Evolutionary conservation across 2,888 invertebrate genomes (phyloP).

Genomic region (Orthosia cruda): DNA sequence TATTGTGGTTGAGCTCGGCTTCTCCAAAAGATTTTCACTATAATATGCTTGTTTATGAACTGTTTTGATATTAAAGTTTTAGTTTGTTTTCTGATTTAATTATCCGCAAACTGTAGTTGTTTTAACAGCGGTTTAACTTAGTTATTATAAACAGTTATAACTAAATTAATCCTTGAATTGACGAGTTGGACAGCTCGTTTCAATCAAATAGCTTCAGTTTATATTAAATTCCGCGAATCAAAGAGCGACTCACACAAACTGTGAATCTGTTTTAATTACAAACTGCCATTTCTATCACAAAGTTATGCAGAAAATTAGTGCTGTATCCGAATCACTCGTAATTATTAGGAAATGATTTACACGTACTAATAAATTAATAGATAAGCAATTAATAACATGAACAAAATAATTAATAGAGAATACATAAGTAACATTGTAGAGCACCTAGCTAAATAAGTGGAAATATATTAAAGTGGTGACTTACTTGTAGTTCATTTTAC

Average conservation of each 20-base stretch:
- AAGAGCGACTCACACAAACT: neutral
- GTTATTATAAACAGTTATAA: slow-evolving; percentile 22
- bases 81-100: slow-evolving; percentile 19
- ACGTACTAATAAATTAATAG: neutral
- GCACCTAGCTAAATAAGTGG: neutral
- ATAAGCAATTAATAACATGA: too few relatives aligned
- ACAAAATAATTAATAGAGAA: neutral
- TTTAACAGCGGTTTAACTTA: neutral
- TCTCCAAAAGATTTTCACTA: slow-evolving; percentile 15
- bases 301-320: neutral
- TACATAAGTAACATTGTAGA: neutral
- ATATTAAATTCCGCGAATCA: neutral
- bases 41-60: slow-evolving; percentile 15
- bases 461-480: neutral
- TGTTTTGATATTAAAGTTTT: slow-evolving; percentile 24
- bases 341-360: neutral
- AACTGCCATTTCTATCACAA: neutral
- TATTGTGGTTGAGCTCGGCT: neutral
- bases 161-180: slow-evolving; percentile 9
- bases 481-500: too few relatives aligned
- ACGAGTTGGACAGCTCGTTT: slow-evolving; percentile 2
- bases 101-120: slow-evolving; percentile 8
- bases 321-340: neutral
- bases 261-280: slow-evolving; percentile 1
- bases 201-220: slow-evolving; percentile 14